A percentile compares a stretch with the other conserved stretches of the same genome.
Evolutionary conservation across 2,888 invertebrate species (phyloP).

Genomic region (Heliconius sara): DNA sequence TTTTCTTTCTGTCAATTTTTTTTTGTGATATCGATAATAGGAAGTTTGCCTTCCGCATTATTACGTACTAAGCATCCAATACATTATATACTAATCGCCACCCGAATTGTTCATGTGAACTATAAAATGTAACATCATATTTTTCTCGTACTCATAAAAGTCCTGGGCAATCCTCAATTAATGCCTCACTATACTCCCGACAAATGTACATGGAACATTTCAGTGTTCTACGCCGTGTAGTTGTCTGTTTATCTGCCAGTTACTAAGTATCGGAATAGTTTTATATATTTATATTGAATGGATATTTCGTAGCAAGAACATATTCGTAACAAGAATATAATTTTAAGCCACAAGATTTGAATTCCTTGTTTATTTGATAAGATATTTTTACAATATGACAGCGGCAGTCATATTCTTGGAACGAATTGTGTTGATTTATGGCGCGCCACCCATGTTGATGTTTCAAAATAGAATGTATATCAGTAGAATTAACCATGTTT

Average conservation of each 20-base stretch:
- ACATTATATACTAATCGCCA: too few species aligned
- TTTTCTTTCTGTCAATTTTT: background rate
- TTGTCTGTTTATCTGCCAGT: background rate
- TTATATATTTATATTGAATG: background rate
- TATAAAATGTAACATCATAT: background rate
- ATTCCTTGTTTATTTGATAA: slow-evolving; percentile 16
- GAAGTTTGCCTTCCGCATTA: too few species aligned
- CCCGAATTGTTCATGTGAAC: background rate
- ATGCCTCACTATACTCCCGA: background rate
- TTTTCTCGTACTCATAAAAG: background rate
- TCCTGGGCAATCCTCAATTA: too few species aligned
- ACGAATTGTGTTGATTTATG: slow-evolving; percentile 71
- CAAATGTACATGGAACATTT: background rate
- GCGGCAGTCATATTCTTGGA: slow-evolving; percentile 68
- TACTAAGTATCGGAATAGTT: background rate
- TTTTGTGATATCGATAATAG: background rate
- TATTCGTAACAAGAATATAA: too few species aligned
- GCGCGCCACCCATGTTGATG: slow-evolving; percentile 72
- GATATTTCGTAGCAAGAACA: too few species aligned
- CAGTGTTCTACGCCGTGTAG: background rate
- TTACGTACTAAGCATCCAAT: background rate
- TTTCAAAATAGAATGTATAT: background rate
- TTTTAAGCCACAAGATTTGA: background rate
- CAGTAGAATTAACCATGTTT: slow-evolving; percentile 1
- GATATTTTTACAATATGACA: slow-evolving; percentile 64